Conservation (phyloP, 2,888 invertebrate genomes). For the Muscina levida region DNA sequence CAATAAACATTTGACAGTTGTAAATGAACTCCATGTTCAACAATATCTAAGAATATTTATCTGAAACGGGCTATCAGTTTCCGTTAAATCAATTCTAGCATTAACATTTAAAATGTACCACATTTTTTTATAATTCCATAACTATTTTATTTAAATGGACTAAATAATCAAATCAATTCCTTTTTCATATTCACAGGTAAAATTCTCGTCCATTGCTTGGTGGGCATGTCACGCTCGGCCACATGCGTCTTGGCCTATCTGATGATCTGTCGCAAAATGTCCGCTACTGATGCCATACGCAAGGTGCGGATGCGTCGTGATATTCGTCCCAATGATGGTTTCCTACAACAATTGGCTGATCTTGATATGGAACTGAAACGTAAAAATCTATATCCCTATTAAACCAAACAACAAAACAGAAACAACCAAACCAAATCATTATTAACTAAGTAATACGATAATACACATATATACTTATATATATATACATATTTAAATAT, state of each 20-base stretch:
- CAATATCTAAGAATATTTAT: too few relatives aligned
- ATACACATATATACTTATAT: constrained; percentile 64
- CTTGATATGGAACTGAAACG: constrained; percentile 84
- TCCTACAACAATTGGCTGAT: constrained; percentile 88
- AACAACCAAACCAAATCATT: constrained; percentile 45
- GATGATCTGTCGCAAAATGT: constrained; percentile 89
- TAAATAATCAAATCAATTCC: too few relatives aligned
- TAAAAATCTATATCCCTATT: constrained; percentile 79
- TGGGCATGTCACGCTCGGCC: constrained; percentile 91
- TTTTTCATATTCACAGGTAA: constrained; percentile 82
- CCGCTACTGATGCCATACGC: constrained; percentile 87
- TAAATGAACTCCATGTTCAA: too few relatives aligned
- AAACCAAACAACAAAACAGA: constrained; percentile 57
- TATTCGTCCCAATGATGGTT: constrained; percentile 90
- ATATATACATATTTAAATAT: constrained; percentile 46
- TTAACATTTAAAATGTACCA: too few relatives aligned
- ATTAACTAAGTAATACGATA: constrained; percentile 39
- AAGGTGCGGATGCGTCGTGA: constrained; percentile 86
- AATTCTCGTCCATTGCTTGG: constrained; percentile 89
- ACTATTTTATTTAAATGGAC: not conserved
- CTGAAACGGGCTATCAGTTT: too few relatives aligned
- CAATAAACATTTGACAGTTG: too few relatives aligned
- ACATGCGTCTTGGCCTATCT: constrained; percentile 90
- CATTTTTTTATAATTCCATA: not conserved
- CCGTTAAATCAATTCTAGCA: too few relatives aligned